These are phyloP conservation scores for Clusia tigrina DNA, from an alignment of 2,888 invertebrate genomes.

Conservation along the genomic window DNA sequence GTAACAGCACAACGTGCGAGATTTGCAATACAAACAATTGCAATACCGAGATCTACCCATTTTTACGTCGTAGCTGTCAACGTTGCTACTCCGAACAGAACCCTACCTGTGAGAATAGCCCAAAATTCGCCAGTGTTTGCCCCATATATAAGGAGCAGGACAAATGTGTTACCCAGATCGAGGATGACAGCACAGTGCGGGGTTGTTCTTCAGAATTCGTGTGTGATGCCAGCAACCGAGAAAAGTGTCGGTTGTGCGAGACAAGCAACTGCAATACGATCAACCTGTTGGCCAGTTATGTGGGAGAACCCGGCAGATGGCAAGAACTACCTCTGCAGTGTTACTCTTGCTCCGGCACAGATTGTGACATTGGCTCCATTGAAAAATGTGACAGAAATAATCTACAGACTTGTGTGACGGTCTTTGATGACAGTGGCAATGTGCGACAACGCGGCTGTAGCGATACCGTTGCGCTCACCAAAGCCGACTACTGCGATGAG, in stretches of 20 bases:
- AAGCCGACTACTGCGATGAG: constrained; percentile 46
- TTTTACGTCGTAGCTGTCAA: constrained; percentile 48
- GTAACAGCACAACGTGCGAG: constrained; percentile 39
- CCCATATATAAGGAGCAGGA: constrained; percentile 43
- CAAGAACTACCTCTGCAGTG: constrained; percentile 56
- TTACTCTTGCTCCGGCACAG: constrained; percentile 41
- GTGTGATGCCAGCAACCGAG: constrained; percentile 41
- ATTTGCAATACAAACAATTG: constrained; percentile 42
- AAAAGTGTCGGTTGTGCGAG: constrained; percentile 48
- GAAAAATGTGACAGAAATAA: constrained; percentile 49
- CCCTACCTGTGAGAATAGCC: constrained; percentile 41
- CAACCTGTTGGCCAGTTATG: constrained; percentile 41
- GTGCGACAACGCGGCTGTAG: constrained; percentile 56
- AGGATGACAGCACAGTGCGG: constrained; percentile 45
- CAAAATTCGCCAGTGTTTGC: constrained; percentile 40
- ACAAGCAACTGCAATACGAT: constrained; percentile 48
- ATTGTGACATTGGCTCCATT: constrained; percentile 36
- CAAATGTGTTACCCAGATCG: constrained; percentile 46
- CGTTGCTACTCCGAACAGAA: constrained; percentile 49
- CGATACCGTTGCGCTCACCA: constrained; percentile 39
- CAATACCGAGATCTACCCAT: constrained; percentile 47
- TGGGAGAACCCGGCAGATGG: constrained; percentile 59
- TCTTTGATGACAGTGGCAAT: constrained; percentile 41
- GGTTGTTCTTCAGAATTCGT: constrained; percentile 51
- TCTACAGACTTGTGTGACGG: constrained; percentile 53